Evolutionary conservation across 1,140 invertebrate genomes (phyloP).

Genomic region (Euwallacea fornicatus): DNA sequence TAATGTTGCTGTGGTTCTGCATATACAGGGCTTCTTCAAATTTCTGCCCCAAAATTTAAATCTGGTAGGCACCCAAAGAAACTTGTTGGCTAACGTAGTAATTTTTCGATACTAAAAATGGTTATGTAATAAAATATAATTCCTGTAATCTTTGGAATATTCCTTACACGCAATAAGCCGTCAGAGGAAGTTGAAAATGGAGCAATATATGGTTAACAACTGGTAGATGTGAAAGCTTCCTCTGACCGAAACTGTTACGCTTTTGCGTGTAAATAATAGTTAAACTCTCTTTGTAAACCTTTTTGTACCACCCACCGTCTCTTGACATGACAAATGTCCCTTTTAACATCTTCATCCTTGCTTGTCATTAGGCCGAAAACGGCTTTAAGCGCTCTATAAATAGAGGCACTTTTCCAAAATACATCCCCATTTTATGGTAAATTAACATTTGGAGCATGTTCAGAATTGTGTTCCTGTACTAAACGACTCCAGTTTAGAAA

Average conservation of each 20-base stretch:
- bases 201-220: slow-evolving; percentile 38
- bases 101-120: too few species aligned
- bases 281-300: slow-evolving; percentile 41
- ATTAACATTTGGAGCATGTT: slow-evolving; percentile 30
- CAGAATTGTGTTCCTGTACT: slow-evolving; percentile 17
- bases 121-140: too few species aligned
- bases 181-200: not conserved
- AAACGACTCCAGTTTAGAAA: slow-evolving; percentile 17
- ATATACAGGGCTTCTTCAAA: too few species aligned
- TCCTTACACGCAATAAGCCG: too few species aligned
- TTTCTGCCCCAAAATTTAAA: too few species aligned
- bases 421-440: slow-evolving; percentile 23
- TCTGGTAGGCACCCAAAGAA: too few species aligned
- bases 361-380: slow-evolving; percentile 28
- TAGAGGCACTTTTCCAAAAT: slow-evolving; percentile 16
- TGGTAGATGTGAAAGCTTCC: slow-evolving; percentile 24
- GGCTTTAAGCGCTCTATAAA: slow-evolving; percentile 29
- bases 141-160: too few species aligned
- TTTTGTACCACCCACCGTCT: slow-evolving; percentile 46
- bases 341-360: slow-evolving; percentile 48
- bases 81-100: too few species aligned
- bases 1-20: too few species aligned
- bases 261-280: slow-evolving; percentile 41
- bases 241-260: slow-evolving; percentile 28
- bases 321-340: slow-evolving; percentile 48